Evolutionary conservation across 2,113 vertebrate genomes (phyloP).

Genomic region (Orthonyx spaldingii): DNA sequence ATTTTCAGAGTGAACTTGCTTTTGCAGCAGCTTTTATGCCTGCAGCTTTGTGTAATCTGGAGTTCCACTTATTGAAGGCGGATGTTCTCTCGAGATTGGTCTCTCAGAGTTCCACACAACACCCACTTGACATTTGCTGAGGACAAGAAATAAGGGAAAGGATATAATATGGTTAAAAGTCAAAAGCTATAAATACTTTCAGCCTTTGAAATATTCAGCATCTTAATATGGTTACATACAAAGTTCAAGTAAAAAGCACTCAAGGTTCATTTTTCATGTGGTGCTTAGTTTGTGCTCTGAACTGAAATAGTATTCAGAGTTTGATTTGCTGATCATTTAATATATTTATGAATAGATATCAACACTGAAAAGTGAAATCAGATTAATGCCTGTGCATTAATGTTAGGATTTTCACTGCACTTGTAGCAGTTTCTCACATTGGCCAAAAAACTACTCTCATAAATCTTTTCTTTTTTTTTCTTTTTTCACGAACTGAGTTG

Average conservation of each 20-base stretch:
- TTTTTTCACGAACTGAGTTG: background rate
- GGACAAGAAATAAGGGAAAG: constrained; percentile 50
- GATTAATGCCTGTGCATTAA: background rate
- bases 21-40: constrained; percentile 57
- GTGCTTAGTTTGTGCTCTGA: constrained; percentile 1
- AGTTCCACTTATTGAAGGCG: constrained; percentile 60
- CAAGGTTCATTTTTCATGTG: background rate
- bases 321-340: constrained; percentile 7
- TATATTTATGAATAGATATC: constrained; percentile 3
- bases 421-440: background rate
- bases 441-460: background rate
- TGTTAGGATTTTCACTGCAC: background rate
- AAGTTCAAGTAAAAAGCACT: constrained; percentile 32
- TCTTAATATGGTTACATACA: background rate
- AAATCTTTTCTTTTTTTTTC: background rate
- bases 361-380: background rate
- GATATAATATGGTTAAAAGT: constrained; percentile 49
- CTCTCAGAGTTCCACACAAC: constrained; percentile 22
- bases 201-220: constrained; percentile 16
- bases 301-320: background rate
- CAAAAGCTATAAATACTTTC: constrained; percentile 35
- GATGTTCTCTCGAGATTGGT: constrained; percentile 43
- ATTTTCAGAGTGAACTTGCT: constrained; percentile 47
- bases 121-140: constrained; percentile 62
- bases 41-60: constrained; percentile 59